A percentile compares a stretch with the other conserved stretches of the same genome.
phyloP scores from a whole-genome alignment of 2,888 invertebrate species.

The Disparrhopalites patrizii region DNA sequence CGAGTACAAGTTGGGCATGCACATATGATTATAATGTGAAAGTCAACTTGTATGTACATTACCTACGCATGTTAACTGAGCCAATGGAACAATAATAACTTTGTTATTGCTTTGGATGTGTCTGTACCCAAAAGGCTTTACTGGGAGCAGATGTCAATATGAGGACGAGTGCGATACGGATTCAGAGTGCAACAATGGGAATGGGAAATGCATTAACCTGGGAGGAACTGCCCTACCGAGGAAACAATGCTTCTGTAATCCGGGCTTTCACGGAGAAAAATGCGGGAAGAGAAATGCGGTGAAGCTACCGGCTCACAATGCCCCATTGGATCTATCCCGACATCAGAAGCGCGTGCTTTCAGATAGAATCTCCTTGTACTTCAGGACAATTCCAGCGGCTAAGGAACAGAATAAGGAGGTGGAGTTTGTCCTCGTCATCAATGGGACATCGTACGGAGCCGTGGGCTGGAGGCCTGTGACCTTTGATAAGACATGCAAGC shows the following conservation, averaged over 20 bases:
- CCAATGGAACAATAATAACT: too few species aligned
- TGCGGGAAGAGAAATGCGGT: constrained; percentile 63
- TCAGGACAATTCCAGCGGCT: constrained; percentile 75
- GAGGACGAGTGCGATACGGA: constrained; percentile 80
- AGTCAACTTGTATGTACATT: too few species aligned
- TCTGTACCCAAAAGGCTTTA: too few species aligned
- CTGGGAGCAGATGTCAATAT: constrained; percentile 80
- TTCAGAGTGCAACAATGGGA: constrained; percentile 73
- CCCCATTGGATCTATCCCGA: constrained; percentile 59
- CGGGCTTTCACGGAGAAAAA: constrained; percentile 53
- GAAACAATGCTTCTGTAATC: constrained; percentile 82
- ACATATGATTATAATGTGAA: too few species aligned
- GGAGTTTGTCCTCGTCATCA: constrained; percentile 72
- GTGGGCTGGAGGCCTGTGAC: constrained; percentile 82
- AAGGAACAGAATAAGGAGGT: constrained; percentile 45
- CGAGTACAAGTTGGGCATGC: too few species aligned
- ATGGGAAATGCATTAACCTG: constrained; percentile 76
- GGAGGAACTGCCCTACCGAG: constrained; percentile 75
- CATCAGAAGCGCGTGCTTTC: constrained; percentile 70
- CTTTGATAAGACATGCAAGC: constrained; percentile 42
- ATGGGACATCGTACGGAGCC: constrained; percentile 80
- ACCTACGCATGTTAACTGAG: too few species aligned
- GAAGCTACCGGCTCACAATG: constrained; percentile 64
- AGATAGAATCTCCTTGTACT: constrained; percentile 72
- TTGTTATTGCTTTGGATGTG: too few species aligned